A percentile compares a stretch with the other conserved stretches of the same genome.
Evolutionary conservation across 2,888 invertebrate genomes (phyloP).

Genomic region (Erynnis tages): DNA sequence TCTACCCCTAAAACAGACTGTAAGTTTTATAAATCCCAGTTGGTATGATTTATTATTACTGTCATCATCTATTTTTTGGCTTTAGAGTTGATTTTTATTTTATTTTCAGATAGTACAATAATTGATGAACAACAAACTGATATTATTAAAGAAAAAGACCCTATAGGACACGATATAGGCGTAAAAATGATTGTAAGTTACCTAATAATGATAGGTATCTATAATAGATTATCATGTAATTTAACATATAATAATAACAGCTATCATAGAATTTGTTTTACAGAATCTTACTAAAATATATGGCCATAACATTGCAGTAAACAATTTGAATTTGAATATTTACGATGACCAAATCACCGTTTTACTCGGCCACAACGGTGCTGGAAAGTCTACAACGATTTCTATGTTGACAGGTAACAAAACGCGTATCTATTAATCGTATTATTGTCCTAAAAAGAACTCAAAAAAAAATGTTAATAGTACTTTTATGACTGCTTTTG

Average conservation of each 20-base stretch:
- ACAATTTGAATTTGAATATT: slow-evolving; percentile 89
- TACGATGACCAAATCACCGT: slow-evolving; percentile 95
- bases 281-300: slow-evolving; percentile 84
- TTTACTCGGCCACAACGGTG: slow-evolving; percentile 86
- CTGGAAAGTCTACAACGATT: slow-evolving; percentile 97
- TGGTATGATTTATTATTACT: background rate
- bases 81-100: background rate
- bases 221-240: background rate
- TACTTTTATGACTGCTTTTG: too few relatives aligned
- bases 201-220: background rate
- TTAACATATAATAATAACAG: too few relatives aligned
- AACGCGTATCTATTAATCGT: too few relatives aligned
- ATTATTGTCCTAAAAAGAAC: too few relatives aligned
- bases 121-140: slow-evolving; percentile 18
- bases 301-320: slow-evolving; percentile 82
- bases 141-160: slow-evolving; percentile 71
- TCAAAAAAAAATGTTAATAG: too few relatives aligned
- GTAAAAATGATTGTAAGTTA: slow-evolving; percentile 69
- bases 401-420: slow-evolving; percentile 91
- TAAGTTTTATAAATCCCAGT: slow-evolving; percentile 10
- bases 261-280: slow-evolving; percentile 34
- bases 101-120: slow-evolving; percentile 2
- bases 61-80: background rate
- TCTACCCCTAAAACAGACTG: slow-evolving; percentile 32
- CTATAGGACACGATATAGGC: slow-evolving; percentile 65